Base-by-base conservation (phyloP, 2,888 invertebrate species). In the Drosophila pegasa region DNA sequence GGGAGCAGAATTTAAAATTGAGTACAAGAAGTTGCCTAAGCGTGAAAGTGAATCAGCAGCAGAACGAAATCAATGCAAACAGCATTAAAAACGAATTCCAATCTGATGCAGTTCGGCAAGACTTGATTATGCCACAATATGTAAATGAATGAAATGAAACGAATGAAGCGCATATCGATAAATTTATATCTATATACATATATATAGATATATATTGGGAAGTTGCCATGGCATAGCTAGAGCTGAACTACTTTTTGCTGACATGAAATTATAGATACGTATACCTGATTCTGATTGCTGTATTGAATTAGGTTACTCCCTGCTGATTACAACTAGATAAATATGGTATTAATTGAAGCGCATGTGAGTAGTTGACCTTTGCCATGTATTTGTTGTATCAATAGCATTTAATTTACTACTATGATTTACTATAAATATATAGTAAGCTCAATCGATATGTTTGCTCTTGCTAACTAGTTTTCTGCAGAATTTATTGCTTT, bases 21-120 rank as follows among this genome's bases (percentile, higher is more conserved):
- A 37, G 20, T 31, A 45, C 20, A 27, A 14, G 22, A 35, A 35
- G 10, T 50, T 33, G 22, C 4, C 31, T 14, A 61, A 61, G 40
- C 29, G 29, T 18, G 20, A 48, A 48, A 33, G n/a, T 14, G n/a
- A 31, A 31, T 7, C 14, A 22, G 25, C n/a, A 45, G 20, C n/a
- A 33, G 14, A 18, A 35, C 56, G 43, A 48, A 70, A 51, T 52
- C 56, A 48, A 25, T 65, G 33, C 33, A 62, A 56, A 80, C 40
- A 6, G 37, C 33, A 57, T 48, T 38, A 48, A 79, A 75, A 54
- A 52, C 20, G 12, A 57, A 58, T 65, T 56, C 14, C n/a, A 60
- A 57, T 63, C 47, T 22, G 18, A 62, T 68, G 54, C 25, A 38
- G 33, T 20, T 20, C 10, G 18, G 16, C n/a, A 27, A 8, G 16